Percentiles rank a stretch among this genome's conserved stretches.
These are phyloP conservation scores for Hylomyscus alleni DNA, from an alignment of 2,797 vertebrate genomes.

Conservation along the genomic window DNA sequence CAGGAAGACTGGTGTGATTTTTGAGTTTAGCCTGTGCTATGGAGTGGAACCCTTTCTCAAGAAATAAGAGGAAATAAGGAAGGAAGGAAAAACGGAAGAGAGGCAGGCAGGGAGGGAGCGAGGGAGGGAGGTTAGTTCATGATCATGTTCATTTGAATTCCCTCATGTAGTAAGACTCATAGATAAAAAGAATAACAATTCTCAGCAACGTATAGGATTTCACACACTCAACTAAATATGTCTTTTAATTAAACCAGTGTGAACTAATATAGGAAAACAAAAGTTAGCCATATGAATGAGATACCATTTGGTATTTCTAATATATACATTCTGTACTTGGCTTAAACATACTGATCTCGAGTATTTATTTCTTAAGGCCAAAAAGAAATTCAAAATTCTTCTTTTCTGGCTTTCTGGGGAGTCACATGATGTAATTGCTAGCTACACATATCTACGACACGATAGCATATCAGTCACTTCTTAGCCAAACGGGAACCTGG, in stretches of 20 bases:
- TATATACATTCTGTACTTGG: neutral
- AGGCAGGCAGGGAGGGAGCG: neutral
- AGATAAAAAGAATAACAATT: neutral
- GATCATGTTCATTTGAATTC: neutral
- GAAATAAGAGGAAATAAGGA: neutral
- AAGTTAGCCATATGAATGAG: neutral
- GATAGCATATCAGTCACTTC: neutral
- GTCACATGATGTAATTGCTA: no score
- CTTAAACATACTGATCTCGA: neutral
- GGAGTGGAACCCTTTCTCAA: neutral
- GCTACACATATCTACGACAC: neutral
- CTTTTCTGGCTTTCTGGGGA: neutral
- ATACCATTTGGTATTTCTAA: neutral
- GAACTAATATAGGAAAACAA: neutral
- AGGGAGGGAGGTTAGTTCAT: no score
- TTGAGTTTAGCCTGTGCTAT: neutral
- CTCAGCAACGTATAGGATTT: neutral
- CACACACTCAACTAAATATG: neutral
- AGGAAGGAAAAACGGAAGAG: no score
- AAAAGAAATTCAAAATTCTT: neutral
- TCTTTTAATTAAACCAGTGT: conserved; percentile 25
- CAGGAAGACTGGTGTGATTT: neutral
- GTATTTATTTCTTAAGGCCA: neutral
- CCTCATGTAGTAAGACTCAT: neutral
- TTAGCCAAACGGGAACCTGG: neutral